A percentile compares a stretch with the other conserved stretches of the same genome.
phyloP scores from a whole-genome alignment of 2,888 invertebrate genomes.

The Andrena trimmerana region DNA sequence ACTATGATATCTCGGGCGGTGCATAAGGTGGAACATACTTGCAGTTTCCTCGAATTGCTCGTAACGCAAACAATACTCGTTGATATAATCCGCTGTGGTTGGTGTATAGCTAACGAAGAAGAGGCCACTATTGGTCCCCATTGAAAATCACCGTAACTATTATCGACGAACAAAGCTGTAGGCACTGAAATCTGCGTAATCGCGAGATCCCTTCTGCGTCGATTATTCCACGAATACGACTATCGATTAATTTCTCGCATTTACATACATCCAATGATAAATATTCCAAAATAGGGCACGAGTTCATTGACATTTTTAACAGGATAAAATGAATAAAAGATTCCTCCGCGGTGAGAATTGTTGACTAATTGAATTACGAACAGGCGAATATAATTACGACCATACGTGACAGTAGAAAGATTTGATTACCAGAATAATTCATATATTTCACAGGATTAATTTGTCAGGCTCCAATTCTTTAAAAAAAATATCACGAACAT shows the following conservation, averaged over 20 bases:
- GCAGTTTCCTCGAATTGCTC: neutral
- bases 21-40: no score
- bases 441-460: no score
- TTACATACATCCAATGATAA: neutral
- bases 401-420: neutral
- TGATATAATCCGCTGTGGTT: neutral
- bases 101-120: neutral
- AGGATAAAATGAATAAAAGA: neutral
- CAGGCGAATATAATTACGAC: neutral
- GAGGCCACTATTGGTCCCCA: neutral
- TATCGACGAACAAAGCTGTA: conserved; percentile 14
- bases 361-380: neutral
- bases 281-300: no score
- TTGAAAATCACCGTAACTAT: conserved; percentile 18
- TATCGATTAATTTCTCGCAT: conserved; percentile 17
- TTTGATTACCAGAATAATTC: no score
- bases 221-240: conserved; percentile 3
- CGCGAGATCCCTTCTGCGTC: neutral
- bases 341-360: neutral
- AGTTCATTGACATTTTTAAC: neutral
- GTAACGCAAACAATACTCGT: neutral
- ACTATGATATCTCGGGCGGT: no score
- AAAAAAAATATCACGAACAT: neutral
- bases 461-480: no score
- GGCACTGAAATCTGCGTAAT: conserved; percentile 9